Evolutionary conservation across 2,888 invertebrate species (phyloP).

Genomic region (Orthonevra nobilis): DNA sequence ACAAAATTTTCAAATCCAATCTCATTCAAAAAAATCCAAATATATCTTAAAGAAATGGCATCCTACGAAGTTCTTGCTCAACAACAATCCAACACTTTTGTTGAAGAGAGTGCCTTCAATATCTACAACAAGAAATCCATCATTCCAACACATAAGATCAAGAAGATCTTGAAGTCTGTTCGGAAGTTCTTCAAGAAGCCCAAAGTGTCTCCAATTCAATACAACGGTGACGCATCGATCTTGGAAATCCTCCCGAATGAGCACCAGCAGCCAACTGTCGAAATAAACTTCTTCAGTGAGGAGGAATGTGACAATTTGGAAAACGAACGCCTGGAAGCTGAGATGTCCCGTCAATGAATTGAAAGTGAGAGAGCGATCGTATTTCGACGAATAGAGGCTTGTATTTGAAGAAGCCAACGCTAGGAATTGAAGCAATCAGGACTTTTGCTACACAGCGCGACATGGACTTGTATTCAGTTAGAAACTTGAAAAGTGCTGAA

Average conservation of each 20-base stretch:
- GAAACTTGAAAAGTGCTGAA: neutral
- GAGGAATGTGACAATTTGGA: conserved; percentile 72
- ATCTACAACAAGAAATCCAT: conserved; percentile 70
- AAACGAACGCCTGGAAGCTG: conserved; percentile 72
- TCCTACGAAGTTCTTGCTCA: conserved; percentile 73
- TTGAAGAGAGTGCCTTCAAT: conserved; percentile 38
- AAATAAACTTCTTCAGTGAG: conserved; percentile 55
- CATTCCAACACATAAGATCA: conserved; percentile 71
- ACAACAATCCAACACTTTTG: conserved; percentile 31
- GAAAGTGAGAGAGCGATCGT: neutral
- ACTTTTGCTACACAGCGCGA: conserved; percentile 10
- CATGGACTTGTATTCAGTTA: conserved; percentile 36
- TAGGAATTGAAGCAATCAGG: conserved; percentile 14
- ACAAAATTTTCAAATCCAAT: conserved; percentile 2
- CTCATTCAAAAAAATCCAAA: conserved; percentile 7
- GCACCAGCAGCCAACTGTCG: conserved; percentile 4
- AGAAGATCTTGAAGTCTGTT: conserved; percentile 72
- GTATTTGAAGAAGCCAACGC: conserved; percentile 5
- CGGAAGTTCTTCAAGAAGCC: conserved; percentile 71
- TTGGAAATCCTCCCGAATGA: conserved; percentile 54
- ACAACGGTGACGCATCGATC: conserved; percentile 33
- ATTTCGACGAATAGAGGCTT: conserved; percentile 5
- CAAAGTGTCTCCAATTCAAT: conserved; percentile 28
- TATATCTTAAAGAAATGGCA: conserved; percentile 71
- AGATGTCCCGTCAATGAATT: conserved; percentile 29